Evolutionary conservation across 1,140 invertebrate species (phyloP).

Genomic region (Drosophila kurseongensis): DNA sequence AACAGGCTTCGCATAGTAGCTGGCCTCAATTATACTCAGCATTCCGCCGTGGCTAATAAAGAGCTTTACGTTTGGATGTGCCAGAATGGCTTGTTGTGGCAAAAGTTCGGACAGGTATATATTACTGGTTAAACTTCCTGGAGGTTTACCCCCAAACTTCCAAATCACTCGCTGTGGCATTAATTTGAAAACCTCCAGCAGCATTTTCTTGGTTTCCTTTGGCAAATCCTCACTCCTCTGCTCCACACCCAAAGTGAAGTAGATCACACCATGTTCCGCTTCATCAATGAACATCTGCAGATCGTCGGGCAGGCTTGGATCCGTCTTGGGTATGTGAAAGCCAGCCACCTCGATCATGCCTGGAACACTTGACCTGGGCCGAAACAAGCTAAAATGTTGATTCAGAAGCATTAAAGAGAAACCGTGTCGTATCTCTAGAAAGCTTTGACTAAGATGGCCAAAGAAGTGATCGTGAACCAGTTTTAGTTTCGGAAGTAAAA

Average conservation of each 20-base stretch:
- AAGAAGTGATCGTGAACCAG: slow-evolving; percentile 57
- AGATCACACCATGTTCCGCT: slow-evolving; percentile 86
- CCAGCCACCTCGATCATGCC: slow-evolving; percentile 63
- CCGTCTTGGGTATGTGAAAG: slow-evolving; percentile 85
- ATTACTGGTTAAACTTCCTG: slow-evolving; percentile 86
- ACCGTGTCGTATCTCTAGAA: slow-evolving; percentile 40
- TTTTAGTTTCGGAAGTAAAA: slow-evolving; percentile 33
- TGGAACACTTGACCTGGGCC: slow-evolving; percentile 61
- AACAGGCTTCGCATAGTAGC: slow-evolving; percentile 89
- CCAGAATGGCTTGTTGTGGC: slow-evolving; percentile 89
- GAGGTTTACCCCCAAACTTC: slow-evolving; percentile 88
- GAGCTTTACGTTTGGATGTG: slow-evolving; percentile 88
- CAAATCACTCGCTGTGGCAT: slow-evolving; percentile 88
- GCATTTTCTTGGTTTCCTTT: slow-evolving; percentile 84
- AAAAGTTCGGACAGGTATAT: slow-evolving; percentile 88
- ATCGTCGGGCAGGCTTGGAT: slow-evolving; percentile 79
- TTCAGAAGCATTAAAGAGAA: slow-evolving; percentile 67
- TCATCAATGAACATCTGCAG: slow-evolving; percentile 85
- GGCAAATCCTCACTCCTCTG: slow-evolving; percentile 85
- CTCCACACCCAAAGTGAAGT: slow-evolving; percentile 87
- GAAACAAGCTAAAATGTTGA: slow-evolving; percentile 67
- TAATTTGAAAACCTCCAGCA: slow-evolving; percentile 86
- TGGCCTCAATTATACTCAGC: slow-evolving; percentile 88
- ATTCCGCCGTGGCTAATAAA: slow-evolving; percentile 91
- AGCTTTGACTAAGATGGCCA: slow-evolving; percentile 39